Evolutionary conservation across 2,888 invertebrate genomes (phyloP).

Genomic region (Heterodera filipjevi): DNA sequence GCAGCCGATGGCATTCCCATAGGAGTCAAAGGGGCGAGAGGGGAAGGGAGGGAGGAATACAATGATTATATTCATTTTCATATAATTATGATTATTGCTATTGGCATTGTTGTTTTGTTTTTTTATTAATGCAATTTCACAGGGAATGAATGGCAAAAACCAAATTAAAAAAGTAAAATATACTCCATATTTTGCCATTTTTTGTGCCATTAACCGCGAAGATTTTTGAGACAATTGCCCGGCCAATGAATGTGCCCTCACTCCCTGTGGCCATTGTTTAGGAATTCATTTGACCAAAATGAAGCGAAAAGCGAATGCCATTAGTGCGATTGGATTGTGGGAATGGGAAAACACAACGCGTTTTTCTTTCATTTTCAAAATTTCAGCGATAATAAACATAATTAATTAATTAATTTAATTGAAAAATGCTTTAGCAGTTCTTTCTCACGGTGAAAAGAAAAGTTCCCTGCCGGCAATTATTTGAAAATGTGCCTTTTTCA

Average conservation of each 20-base stretch:
- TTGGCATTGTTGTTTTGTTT: too few species aligned
- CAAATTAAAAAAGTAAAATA: too few species aligned
- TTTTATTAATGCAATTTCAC: too few species aligned
- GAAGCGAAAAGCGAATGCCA: background rate
- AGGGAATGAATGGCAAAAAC: too few species aligned
- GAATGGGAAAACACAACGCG: background rate
- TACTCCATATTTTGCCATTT: too few species aligned
- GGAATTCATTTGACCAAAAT: background rate
- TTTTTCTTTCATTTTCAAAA: background rate
- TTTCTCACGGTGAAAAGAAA: too few species aligned
- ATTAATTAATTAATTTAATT: background rate
- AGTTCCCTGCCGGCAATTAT: too few species aligned
- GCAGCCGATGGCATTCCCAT: background rate
- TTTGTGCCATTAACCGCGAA: background rate
- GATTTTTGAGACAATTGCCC: background rate
- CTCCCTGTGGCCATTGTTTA: background rate
- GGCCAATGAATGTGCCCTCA: background rate
- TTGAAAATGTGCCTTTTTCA: too few species aligned
- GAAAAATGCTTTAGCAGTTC: background rate
- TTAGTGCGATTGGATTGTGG: conserved; percentile 9
- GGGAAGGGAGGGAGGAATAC: too few species aligned
- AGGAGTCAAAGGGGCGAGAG: background rate
- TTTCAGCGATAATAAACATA: background rate
- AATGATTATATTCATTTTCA: too few species aligned
- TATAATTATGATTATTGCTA: too few species aligned